These are phyloP conservation scores for Numenius phaeopus DNA, from an alignment of 2,797 vertebrate species.

Conservation along the genomic window DNA sequence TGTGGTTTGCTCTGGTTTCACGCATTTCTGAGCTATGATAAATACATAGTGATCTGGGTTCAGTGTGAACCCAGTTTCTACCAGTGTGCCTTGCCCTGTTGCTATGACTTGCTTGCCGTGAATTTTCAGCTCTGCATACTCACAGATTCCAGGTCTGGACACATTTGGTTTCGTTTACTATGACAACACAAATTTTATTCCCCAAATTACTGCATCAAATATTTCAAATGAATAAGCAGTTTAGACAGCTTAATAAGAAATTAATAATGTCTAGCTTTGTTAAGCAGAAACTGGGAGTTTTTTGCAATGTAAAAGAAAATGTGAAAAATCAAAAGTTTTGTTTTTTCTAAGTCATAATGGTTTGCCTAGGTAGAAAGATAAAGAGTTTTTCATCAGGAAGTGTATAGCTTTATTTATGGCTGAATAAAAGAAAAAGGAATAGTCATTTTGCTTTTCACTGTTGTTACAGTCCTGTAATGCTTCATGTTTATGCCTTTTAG, in stretches of 20 bases:
- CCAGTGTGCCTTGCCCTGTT: background rate
- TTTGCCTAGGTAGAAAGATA: slow-evolving; percentile 9
- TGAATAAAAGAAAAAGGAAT: background rate
- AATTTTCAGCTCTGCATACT: background rate
- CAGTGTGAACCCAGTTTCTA: background rate
- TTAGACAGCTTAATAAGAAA: background rate
- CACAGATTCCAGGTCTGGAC: background rate
- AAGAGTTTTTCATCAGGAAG: slow-evolving; percentile 16
- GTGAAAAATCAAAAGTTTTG: background rate
- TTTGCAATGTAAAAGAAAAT: background rate
- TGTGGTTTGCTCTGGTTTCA: background rate
- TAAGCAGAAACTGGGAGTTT: background rate
- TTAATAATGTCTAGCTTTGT: background rate
- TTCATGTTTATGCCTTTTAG: slow-evolving; percentile 81
- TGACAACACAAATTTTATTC: background rate
- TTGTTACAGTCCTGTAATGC: slow-evolving; percentile 52
- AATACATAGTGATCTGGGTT: background rate
- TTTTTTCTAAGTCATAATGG: background rate
- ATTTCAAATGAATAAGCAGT: slow-evolving; percentile 15
- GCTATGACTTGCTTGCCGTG: background rate
- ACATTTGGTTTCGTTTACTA: background rate
- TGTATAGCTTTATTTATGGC: slow-evolving; percentile 29
- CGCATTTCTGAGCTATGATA: background rate
- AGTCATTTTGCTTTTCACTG: background rate
- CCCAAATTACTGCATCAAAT: background rate